phyloP scores from a whole-genome alignment of 1,140 invertebrate genomes.

The Sarcophaga bullata region DNA sequence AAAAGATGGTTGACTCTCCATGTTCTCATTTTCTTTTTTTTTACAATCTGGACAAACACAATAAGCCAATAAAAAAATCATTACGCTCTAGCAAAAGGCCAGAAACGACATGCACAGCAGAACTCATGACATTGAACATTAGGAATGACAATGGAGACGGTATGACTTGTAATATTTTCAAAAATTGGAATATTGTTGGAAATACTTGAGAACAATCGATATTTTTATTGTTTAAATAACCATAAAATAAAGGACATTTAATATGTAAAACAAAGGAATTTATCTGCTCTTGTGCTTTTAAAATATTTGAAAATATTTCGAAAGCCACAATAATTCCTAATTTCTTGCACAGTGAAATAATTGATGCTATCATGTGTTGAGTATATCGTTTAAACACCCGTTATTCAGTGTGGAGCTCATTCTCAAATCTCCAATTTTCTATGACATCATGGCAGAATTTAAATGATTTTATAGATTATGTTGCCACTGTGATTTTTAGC shows the following conservation, averaged over 20 bases:
- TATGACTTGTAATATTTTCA: not conserved
- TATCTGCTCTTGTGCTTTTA: not conserved
- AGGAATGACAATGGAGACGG: not conserved
- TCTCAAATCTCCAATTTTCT: too few species aligned
- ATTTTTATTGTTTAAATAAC: not conserved
- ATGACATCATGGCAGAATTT: too few species aligned
- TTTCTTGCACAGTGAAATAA: not conserved
- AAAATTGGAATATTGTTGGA: not conserved
- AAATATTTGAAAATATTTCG: not conserved
- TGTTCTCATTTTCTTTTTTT: not conserved
- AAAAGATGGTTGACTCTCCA: not conserved
- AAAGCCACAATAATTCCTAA: not conserved
- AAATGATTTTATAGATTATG: too few species aligned
- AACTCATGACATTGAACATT: not conserved
- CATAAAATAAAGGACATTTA: not conserved
- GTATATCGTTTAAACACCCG: too few species aligned
- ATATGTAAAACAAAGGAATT: not conserved
- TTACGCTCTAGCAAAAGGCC: not conserved
- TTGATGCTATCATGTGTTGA: too few species aligned
- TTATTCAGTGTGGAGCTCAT: too few species aligned
- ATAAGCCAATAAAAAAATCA: conserved; percentile 1
- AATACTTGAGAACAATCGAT: not conserved
- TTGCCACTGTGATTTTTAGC: too few species aligned
- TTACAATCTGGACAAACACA: not conserved
- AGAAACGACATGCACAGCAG: not conserved